These are phyloP conservation scores for Labroides dimidiatus DNA, from an alignment of 2,797 vertebrate species.

Conservation along the genomic window DNA sequence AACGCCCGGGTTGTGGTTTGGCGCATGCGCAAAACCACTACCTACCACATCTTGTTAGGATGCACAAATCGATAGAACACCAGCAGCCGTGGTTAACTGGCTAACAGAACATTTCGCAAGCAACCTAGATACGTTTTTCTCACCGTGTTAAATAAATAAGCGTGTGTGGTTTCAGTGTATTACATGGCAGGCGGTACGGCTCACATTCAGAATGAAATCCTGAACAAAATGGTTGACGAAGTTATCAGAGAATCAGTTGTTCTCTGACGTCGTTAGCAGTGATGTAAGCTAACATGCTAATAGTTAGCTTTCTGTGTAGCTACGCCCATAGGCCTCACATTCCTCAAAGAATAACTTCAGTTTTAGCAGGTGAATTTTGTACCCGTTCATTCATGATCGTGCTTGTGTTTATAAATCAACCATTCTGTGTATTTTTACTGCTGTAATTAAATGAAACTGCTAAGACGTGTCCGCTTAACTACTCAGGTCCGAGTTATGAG, in stretches of 20 bases:
- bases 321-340: slow-evolving; percentile 65
- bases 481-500: too few species aligned
- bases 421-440: too few species aligned
- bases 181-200: neutral
- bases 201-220: neutral
- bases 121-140: neutral
- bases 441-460: too few species aligned
- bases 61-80: too few species aligned
- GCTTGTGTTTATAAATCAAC: too few species aligned
- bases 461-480: too few species aligned
- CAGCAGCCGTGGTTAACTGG: slow-evolving; percentile 5
- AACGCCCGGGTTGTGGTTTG: too few species aligned
- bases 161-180: fast-evolving
- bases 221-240: slow-evolving; percentile 42
- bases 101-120: neutral
- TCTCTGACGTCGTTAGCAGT: slow-evolving; percentile 61
- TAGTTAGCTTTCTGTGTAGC: slow-evolving; percentile 49
- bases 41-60: too few species aligned
- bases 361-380: neutral
- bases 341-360: slow-evolving; percentile 22
- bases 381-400: too few species aligned
- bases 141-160: fast-evolving
- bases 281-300: slow-evolving; percentile 71
- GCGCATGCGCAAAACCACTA: too few species aligned
- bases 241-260: slow-evolving; percentile 43